Percentiles rank a stretch among this genome's conserved stretches.
Evolutionary conservation across 2,888 invertebrate species (phyloP).

Genomic region (Lasioglossum leucozonium): DNA sequence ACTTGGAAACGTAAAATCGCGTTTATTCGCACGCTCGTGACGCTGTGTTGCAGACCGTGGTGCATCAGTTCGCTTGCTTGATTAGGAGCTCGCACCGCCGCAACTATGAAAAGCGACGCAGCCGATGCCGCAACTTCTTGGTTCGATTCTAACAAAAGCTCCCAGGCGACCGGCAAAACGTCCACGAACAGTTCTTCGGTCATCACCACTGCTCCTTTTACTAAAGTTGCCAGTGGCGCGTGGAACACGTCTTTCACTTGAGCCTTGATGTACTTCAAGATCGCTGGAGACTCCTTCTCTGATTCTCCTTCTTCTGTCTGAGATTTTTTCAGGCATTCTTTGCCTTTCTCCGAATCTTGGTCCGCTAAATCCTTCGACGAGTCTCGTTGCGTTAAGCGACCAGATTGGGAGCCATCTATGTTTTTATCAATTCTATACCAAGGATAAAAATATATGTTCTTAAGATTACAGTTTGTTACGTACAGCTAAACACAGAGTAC

Average conservation of each 20-base stretch:
- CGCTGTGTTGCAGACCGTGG: constrained; percentile 93
- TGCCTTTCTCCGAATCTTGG: constrained; percentile 84
- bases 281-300: constrained; percentile 88
- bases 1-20: constrained; percentile 96
- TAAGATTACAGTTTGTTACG: background rate
- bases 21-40: constrained; percentile 92
- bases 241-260: constrained; percentile 96
- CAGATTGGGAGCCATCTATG: constrained; percentile 85
- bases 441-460: background rate
- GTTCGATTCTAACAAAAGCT: constrained; percentile 96
- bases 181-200: constrained; percentile 94
- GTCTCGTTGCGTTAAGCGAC: constrained; percentile 85
- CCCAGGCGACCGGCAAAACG: constrained; percentile 97
- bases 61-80: constrained; percentile 96
- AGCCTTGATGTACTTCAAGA: constrained; percentile 92
- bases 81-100: constrained; percentile 96
- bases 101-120: constrained; percentile 95
- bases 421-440: constrained; percentile 85
- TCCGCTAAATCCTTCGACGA: constrained; percentile 86
- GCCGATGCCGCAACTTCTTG: constrained; percentile 93
- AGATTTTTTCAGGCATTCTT: constrained; percentile 78
- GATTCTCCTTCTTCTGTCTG: constrained; percentile 84
- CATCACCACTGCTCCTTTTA: constrained; percentile 96
- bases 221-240: constrained; percentile 92
- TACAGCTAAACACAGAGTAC: background rate